These are phyloP conservation scores for Pristionchus arcanus DNA, from an alignment of 2,888 invertebrate species.

Conservation along the genomic window DNA sequence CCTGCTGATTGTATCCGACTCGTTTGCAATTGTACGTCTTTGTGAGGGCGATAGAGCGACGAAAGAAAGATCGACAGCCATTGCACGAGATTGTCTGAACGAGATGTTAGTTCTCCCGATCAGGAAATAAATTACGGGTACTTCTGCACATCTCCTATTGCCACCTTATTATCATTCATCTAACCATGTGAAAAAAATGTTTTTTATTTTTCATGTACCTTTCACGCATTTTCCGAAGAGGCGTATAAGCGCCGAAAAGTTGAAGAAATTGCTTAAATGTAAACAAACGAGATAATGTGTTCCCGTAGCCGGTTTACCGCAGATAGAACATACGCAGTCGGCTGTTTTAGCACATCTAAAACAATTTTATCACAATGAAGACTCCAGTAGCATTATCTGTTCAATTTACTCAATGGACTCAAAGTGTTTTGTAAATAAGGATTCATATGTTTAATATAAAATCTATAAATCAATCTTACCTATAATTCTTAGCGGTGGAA, in stretches of 20 bases:
- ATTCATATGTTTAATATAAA: too few species aligned
- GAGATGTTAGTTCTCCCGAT: too few species aligned
- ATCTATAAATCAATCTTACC: too few species aligned
- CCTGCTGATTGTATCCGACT: background rate
- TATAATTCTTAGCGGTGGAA: too few species aligned
- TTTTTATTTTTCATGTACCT: too few species aligned
- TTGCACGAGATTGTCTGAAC: background rate
- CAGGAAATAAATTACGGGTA: too few species aligned
- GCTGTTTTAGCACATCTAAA: background rate
- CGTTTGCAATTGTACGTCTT: background rate
- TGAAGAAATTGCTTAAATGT: background rate
- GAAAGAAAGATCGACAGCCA: slow-evolving; percentile 15
- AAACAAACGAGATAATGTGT: background rate
- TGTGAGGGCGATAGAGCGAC: background rate
- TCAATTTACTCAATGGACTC: too few species aligned
- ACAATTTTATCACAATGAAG: background rate
- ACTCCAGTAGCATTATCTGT: background rate
- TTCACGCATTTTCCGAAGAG: too few species aligned
- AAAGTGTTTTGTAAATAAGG: background rate
- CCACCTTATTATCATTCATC: too few species aligned
- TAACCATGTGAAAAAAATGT: too few species aligned
- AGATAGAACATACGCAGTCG: background rate
- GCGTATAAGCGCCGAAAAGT: background rate
- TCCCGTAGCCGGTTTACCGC: background rate
- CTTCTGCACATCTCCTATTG: too few species aligned